phyloP scores from a whole-genome alignment of 1,140 invertebrate species.

The Meloidogyne hapla region DNA sequence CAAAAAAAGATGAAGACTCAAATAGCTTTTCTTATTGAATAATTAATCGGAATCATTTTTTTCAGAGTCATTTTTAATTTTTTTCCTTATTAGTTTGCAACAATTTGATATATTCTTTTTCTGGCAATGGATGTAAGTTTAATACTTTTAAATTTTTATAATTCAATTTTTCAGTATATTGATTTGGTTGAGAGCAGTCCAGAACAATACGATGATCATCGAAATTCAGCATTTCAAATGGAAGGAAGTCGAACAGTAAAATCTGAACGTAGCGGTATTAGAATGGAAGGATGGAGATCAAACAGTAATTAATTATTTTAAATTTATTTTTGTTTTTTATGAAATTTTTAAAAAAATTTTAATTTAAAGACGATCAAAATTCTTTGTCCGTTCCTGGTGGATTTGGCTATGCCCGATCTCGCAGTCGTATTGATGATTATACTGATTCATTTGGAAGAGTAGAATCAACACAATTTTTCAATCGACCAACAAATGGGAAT shows the following conservation, averaged over 20 bases:
- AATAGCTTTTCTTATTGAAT: too few relatives aligned
- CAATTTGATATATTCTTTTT: too few relatives aligned
- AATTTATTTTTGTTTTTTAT: too few relatives aligned
- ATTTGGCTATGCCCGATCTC: not conserved
- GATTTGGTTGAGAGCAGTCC: constrained; percentile 5
- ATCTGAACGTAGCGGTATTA: not conserved
- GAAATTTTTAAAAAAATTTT: not conserved
- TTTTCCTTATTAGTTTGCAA: too few relatives aligned
- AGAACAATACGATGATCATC: not conserved
- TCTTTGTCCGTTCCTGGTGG: not conserved
- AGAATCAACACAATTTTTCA: not conserved
- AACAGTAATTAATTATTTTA: not conserved
- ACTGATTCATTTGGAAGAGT: not conserved
- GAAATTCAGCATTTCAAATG: not conserved
- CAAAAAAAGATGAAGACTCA: too few relatives aligned
- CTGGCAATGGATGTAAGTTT: not conserved
- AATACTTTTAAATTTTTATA: not conserved
- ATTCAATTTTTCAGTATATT: constrained; percentile 1
- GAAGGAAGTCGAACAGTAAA: not conserved
- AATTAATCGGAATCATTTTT: too few relatives aligned
- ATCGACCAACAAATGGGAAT: not conserved
- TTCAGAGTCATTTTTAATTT: too few relatives aligned
- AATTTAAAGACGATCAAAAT: not conserved
- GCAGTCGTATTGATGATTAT: not conserved
- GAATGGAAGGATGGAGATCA: not conserved